Evolutionary conservation across 2,888 invertebrate genomes (phyloP).

Genomic region (Drosophila mulleri): DNA sequence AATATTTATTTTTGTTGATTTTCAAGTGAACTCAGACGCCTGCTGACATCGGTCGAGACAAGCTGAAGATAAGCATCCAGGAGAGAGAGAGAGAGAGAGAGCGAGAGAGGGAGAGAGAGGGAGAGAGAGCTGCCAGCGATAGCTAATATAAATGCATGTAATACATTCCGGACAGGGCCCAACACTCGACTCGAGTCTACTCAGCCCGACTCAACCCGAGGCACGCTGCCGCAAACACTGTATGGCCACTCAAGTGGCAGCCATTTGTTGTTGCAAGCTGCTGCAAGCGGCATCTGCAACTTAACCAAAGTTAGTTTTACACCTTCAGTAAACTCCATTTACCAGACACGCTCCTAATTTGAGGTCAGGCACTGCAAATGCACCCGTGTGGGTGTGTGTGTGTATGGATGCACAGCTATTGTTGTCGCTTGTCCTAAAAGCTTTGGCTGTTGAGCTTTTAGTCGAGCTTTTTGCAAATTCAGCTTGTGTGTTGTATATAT

Average conservation of each 20-base stretch:
- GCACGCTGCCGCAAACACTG: slow-evolving; percentile 21
- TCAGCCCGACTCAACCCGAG: not conserved
- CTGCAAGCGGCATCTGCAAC: slow-evolving; percentile 30
- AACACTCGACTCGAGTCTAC: slow-evolving; percentile 37
- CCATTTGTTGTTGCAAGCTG: slow-evolving; percentile 31
- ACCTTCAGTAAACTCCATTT: slow-evolving; percentile 25
- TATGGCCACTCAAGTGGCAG: slow-evolving; percentile 42
- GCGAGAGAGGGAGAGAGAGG: not conserved
- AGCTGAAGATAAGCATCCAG: slow-evolving; percentile 11
- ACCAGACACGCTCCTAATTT: slow-evolving; percentile 30
- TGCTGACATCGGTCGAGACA: slow-evolving; percentile 42
- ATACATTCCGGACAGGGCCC: slow-evolving; percentile 55
- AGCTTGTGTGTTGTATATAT: not conserved
- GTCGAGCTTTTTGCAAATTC: not conserved
- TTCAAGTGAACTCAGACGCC: slow-evolving; percentile 61
- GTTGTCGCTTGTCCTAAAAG: slow-evolving; percentile 4
- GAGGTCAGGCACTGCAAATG: slow-evolving; percentile 12
- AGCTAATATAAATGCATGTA: slow-evolving; percentile 72
- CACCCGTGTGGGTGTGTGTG: not conserved
- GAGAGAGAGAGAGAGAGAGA: not conserved
- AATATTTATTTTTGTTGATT: slow-evolving; percentile 67
- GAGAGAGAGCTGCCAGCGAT: slow-evolving; percentile 51
- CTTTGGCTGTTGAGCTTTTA: not conserved
- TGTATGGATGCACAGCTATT: slow-evolving; percentile 5
- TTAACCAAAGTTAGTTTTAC: slow-evolving; percentile 19